Evolutionary conservation across 2,797 vertebrate species (phyloP), one percentile per base, ranked within the genome.

Genomic region (Clarias fuscus): DNA sequence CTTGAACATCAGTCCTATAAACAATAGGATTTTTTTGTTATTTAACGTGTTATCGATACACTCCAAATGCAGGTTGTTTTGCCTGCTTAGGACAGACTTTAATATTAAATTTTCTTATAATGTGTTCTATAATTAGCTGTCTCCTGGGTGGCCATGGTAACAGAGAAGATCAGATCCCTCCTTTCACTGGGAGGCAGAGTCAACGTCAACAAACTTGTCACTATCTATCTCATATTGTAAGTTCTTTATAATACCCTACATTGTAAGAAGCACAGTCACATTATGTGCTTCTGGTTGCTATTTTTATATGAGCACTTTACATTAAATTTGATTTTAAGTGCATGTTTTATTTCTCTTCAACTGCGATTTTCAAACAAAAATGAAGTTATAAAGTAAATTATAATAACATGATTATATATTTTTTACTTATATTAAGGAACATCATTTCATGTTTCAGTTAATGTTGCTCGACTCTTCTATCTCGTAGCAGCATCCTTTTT

Each of bases 191-290:
- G 82, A n/a, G 90, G 87, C n/a, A 81, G 85, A 0, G 91, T 53
- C 62, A 81, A 88, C 77, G 17, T 94, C 75, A 90, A 93, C 68
- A 0, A 68, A 1, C 1, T 97, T 84, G 90, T 97, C 89, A 81
- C 92, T 88, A 68, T 96, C 91, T 97, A 94, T 82, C 43, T 97
- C 33, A 71, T 92, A 14, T 56, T 95, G 95, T 96, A 90, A 94
- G 94, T 91, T 53, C 5, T 22, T 56, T 67, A 53, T 24, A 30
- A 24, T 58, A 40, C 43, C 68, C 37, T 58, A 40, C 70, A 76
- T 68, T 33, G 61, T 40, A 79, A 58, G 17, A 18, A 13, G 58
- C 76, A 24, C 17, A 18, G 4, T 59, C 75, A 33, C 37, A 43
- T 10, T 43, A 40, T 78, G 22, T 20, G 37, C 37, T 37, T 7